Base-by-base conservation (phyloP, 2,888 invertebrate species). In the Ceratothoa steindachneri region DNA sequence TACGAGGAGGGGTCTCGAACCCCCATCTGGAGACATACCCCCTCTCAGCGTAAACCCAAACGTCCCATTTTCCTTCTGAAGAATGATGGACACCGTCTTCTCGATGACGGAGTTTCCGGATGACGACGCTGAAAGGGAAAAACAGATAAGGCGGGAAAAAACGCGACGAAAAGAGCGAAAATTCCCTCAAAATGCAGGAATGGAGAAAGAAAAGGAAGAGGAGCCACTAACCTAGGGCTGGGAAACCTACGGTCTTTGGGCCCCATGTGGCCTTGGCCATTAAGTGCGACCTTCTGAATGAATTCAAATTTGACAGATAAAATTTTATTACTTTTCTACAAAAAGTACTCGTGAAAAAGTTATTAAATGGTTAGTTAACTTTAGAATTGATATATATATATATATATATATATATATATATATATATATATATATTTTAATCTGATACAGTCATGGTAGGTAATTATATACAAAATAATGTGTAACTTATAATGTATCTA, bases 21-120 rank as follows among this genome's bases (percentile, higher is more conserved):
- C 85, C 0, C 88, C 86, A 24, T 89, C 89, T 0, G 89, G 88
- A 66, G 89, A 87, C 70, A 90, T 89, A 3, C 95, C 95, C 5
- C 91, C 91, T 60, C 95, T 87, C 75, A 97, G 86, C 1, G 94
- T 95, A 80, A 97, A 90, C 0, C 97, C 97, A 77, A 96, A 88
- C 66, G 93, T 95, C 0, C 91, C 91, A 80, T 89, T 89, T 81
- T 92, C 90, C 80, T 94, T 89, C 84, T 93, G 92, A 64, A 95
- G 88, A 0, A 89, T 89, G 30, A 93, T 90, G 83, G 92, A 82
- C n/a, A 74, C 52, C 1, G 69, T 74, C 9, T 75, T 69, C 12
- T 55, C 64, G 52, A 73, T 70, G 53, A 75, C 77, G 60, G 75
- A 72, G 0, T 70, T 73, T 30, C 71, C 73, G 66, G 27, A 27